Percentiles rank a stretch among this genome's conserved stretches.
These are phyloP conservation scores for Limnephilus lunatus DNA, from an alignment of 2,888 invertebrate genomes.

Conservation along the genomic window DNA sequence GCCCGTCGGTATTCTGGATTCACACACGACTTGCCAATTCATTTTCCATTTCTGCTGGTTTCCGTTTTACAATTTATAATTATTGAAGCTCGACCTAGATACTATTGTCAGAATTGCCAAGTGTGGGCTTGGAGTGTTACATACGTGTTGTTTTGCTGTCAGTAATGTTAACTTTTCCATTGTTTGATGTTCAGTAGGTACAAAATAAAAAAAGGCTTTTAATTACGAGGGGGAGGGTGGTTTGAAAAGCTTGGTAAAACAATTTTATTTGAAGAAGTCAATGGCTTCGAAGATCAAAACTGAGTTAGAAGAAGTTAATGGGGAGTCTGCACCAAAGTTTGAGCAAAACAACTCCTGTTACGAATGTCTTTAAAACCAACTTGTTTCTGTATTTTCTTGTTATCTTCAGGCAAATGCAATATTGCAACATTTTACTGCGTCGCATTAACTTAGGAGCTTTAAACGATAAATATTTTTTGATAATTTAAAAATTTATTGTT, in stretches of 20 bases:
- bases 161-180: neutral
- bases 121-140: neutral
- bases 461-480: no score
- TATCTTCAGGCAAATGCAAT: no score
- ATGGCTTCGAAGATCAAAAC: no score
- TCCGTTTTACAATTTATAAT: conserved; percentile 38
- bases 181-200: neutral
- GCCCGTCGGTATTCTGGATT: neutral
- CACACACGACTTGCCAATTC: conserved; percentile 20
- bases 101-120: neutral
- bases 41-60: conserved; percentile 23
- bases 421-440: no score
- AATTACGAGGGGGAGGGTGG: neutral
- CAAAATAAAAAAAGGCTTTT: neutral
- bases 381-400: no score
- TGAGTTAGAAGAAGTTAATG: no score
- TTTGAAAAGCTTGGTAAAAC: neutral
- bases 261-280: no score
- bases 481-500: no score
- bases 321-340: no score
- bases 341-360: no score
- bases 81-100: conserved; percentile 7
- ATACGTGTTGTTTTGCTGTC: neutral
- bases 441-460: no score
- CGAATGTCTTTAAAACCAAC: no score